Percentiles rank a stretch among this genome's conserved stretches.
phyloP scores from a whole-genome alignment of 1,140 invertebrate species.

The Metaphire vulgaris region DNA sequence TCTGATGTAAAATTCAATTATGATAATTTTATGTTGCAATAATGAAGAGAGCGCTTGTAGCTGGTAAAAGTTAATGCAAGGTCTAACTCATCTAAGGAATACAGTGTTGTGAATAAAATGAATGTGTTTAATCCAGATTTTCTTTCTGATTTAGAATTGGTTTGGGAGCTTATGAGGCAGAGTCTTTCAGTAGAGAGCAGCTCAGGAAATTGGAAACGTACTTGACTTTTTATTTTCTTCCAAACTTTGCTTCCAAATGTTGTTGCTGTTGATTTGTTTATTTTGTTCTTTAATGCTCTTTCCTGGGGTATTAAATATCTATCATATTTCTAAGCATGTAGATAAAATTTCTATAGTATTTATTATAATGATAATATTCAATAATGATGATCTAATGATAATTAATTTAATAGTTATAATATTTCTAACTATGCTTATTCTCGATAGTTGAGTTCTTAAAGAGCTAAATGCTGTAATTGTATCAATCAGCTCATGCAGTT shows the following conservation, averaged over 20 bases:
- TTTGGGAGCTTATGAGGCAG: neutral
- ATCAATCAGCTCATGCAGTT: neutral
- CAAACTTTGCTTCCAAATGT: neutral
- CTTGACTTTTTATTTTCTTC: neutral
- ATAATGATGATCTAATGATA: neutral
- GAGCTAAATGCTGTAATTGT: neutral
- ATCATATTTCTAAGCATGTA: neutral
- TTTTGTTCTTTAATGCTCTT: neutral
- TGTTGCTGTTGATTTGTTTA: neutral
- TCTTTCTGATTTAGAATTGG: neutral
- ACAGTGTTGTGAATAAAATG: too few relatives aligned
- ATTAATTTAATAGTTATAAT: neutral
- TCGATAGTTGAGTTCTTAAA: neutral
- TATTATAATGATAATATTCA: neutral
- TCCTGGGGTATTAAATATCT: neutral
- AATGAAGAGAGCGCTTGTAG: too few relatives aligned
- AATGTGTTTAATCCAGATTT: neutral
- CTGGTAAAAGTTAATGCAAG: neutral
- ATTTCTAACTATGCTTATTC: neutral
- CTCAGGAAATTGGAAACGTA: neutral
- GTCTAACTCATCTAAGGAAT: too few relatives aligned
- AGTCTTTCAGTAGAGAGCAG: neutral
- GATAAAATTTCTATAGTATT: neutral
- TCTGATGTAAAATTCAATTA: too few relatives aligned
- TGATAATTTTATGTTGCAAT: too few relatives aligned